Evolutionary conservation across 2,113 vertebrate genomes (phyloP), one percentile per base, ranked within the genome.

Genomic region (Calidris pygmaea): DNA sequence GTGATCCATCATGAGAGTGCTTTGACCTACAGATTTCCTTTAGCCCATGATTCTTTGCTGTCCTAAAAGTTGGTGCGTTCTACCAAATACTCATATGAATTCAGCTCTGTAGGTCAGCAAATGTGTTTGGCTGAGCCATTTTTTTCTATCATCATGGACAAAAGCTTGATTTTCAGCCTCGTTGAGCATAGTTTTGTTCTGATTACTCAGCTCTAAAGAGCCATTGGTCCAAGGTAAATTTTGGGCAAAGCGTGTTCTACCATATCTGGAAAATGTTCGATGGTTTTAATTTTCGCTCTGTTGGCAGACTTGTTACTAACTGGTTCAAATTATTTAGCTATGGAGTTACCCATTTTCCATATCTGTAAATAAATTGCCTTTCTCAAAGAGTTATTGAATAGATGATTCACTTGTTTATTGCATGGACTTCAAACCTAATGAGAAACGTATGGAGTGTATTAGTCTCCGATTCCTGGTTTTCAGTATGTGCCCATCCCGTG

Each of bases 91-190:
- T 72, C 10, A 18, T 3, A 9, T 22, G 13, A 77, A 32, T 59
- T 59, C 43, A 50, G 32, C 39, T 29, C 1, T 45, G 29, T 68
- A 50, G 14, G 9, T 79, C 43, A 50, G 24, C 50, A 63, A 81
- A 85, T 89, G 17, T 0, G 0, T 65, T 27, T 62, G 37, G 4
- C 27, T 78, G 45, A 91, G 35, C 7, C 34, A 3, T 56, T 75
- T 89, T 77, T 71, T 43, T 3, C n/a, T 58, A 0, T 74, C 41
- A 32, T 58, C 21, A 26, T 71, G 55, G 45, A 65, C 34, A 47
- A 85, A 91, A 76, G 39, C 43, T 73, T 92, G 43, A 55, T 88
- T 93, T 95, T 88, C 76, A 94, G 41, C 43, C 52, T 70, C 88
- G 35, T 58, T 84, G 32, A 83, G 47, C 27, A 39, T 23, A 65